phyloP scores from a whole-genome alignment of 1,140 invertebrate species.

The Drosophila nasuta region DNA sequence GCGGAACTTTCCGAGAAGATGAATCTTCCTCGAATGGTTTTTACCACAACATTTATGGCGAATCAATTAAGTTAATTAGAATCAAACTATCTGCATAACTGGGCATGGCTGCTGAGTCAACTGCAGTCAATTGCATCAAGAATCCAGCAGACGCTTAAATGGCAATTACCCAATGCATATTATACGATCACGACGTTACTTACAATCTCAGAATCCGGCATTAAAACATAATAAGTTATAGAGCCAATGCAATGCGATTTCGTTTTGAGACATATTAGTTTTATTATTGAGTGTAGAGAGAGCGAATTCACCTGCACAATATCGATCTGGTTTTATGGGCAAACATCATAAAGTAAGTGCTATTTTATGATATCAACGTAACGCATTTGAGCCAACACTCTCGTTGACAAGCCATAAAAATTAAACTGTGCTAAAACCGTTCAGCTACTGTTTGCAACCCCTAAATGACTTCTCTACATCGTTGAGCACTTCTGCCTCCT shows the following conservation, averaged over 20 bases:
- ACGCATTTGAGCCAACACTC: slow-evolving; percentile 29
- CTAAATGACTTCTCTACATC: slow-evolving; percentile 66
- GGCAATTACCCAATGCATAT: background rate
- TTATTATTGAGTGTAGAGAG: slow-evolving; percentile 1
- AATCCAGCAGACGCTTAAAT: background rate
- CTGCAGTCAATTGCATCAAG: background rate
- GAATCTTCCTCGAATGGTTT: background rate
- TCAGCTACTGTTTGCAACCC: slow-evolving; percentile 53
- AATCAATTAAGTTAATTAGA: background rate
- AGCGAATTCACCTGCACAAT: slow-evolving; percentile 2
- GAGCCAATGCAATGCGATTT: background rate
- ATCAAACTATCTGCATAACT: background rate
- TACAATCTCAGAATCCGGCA: background rate
- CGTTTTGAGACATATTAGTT: background rate
- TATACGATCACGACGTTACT: slow-evolving; percentile 6
- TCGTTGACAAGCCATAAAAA: slow-evolving; percentile 54
- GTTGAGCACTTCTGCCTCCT: slow-evolving; percentile 40
- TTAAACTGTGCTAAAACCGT: slow-evolving; percentile 51
- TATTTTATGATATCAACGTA: slow-evolving; percentile 36
- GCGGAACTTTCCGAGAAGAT: background rate
- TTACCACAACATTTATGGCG: background rate
- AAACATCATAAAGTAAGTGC: slow-evolving; percentile 21
- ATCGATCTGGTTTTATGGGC: slow-evolving; percentile 18
- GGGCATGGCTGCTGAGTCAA: background rate
- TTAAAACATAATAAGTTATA: background rate